Base-by-base conservation (phyloP, 2,888 invertebrate species). In the Xylota sylvarum region DNA sequence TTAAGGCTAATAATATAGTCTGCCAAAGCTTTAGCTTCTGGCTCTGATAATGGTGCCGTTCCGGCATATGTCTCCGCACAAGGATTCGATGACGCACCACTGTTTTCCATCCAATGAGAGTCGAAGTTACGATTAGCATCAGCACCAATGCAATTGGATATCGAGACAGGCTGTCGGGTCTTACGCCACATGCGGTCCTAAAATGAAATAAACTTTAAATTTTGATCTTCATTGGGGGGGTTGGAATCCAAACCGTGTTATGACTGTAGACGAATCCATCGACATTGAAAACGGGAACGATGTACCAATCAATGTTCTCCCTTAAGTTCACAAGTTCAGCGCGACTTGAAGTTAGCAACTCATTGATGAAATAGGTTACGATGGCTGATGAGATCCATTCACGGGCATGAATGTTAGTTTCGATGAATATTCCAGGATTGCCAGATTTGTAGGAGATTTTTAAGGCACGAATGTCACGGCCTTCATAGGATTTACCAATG, bases 371-470 rank as follows among this genome's bases (percentile, higher is more conserved):
- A 92, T 94, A 96, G 0, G 95, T 94, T 0, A 95, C 94, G 0
- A 95, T 94, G 0, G 96, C 95, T 0, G 96, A 95, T 0, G 95
- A 94, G 27, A 96, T 95, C 96, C 96, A 96, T 92, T 96, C 96
- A 50, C 96, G 93, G 0, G 95, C 93, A 89, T 95, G 95, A 43
- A 95, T 94, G 64, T 95, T 95, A 46, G 94, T 94, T 92, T 96
- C 96, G 12, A 95, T 93, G 91, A 95, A 95, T 10, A 94, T 94
- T 17, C 93, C 93, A 79, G 94, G 93, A 91, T 94, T 92, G 88
- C 93, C 91, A 0, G 89, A 1, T 5, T 90, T 91, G 43, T 90
- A 90, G 0, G 92, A 92, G 17, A 94, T 92, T 88, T 93, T 93
- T 0, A 94, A 93, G 40, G 95, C 95, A 67, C 93, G 93, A 46